phyloP scores from a whole-genome alignment of 2,888 invertebrate genomes.

The Oscheius onirici region DNA sequence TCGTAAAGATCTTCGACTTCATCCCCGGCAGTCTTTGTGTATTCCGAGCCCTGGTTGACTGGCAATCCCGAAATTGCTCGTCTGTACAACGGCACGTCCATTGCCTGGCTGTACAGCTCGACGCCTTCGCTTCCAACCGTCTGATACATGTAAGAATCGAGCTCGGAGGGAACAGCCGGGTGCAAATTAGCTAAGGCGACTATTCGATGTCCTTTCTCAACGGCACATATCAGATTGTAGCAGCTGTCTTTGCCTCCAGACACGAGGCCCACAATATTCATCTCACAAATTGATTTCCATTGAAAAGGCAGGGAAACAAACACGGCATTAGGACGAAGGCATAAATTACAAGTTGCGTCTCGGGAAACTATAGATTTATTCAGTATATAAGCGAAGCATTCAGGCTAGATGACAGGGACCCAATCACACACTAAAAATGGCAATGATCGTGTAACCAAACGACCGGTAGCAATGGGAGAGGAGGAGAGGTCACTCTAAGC shows the following conservation, averaged over 20 bases:
- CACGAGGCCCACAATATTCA: slow-evolving; percentile 69
- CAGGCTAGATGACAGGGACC: not conserved
- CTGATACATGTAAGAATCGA: slow-evolving; percentile 99
- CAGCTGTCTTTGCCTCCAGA: slow-evolving; percentile 99
- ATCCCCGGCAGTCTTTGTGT: slow-evolving; percentile 80
- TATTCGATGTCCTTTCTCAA: slow-evolving; percentile 91
- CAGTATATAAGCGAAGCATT: slow-evolving; percentile 1
- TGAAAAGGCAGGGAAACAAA: too few relatives aligned
- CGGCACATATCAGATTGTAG: slow-evolving; percentile 87
- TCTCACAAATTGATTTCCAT: too few relatives aligned
- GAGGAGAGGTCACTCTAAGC: slow-evolving; percentile 16
- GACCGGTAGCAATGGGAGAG: not conserved
- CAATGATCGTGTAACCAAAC: slow-evolving; percentile 27
- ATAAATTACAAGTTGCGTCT: not conserved
- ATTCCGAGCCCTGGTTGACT: slow-evolving; percentile 71
- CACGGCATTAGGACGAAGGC: not conserved
- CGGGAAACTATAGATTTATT: not conserved
- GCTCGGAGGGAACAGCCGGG: slow-evolving; percentile 79
- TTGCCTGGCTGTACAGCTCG: slow-evolving; percentile 86
- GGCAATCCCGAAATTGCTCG: slow-evolving; percentile 86
- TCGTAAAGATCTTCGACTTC: slow-evolving; percentile 96
- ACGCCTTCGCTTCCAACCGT: slow-evolving; percentile 96
- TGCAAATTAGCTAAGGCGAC: slow-evolving; percentile 94
- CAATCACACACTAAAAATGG: slow-evolving; percentile 22
- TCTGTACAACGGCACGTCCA: slow-evolving; percentile 89